phyloP scores from a whole-genome alignment of 2,888 invertebrate species.

The Nephrotoma appendiculata region DNA sequence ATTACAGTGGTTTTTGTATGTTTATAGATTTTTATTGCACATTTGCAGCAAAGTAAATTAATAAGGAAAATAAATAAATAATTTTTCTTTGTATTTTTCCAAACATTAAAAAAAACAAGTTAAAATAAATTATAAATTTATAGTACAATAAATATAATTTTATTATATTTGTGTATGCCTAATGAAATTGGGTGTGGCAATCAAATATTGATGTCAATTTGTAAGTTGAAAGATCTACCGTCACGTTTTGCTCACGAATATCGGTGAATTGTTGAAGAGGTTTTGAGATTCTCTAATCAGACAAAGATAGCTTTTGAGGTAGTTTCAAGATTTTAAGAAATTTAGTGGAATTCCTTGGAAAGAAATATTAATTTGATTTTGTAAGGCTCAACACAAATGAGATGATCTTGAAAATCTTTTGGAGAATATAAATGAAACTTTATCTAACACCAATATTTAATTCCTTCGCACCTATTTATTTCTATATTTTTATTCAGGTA shows the following conservation, averaged over 20 bases:
- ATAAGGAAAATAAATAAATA: not conserved
- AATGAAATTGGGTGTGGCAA: not conserved
- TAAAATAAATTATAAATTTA: not conserved
- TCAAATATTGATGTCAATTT: not conserved
- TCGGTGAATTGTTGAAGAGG: too few species aligned
- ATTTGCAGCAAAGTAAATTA: slow-evolving; percentile 2
- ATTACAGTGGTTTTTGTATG: not conserved
- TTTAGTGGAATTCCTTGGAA: too few species aligned
- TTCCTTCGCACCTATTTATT: not conserved
- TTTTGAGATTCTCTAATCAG: too few species aligned
- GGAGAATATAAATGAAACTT: too few species aligned
- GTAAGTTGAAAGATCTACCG: too few species aligned
- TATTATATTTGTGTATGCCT: not conserved
- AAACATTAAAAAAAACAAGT: not conserved
- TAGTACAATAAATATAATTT: not conserved
- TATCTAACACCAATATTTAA: not conserved
- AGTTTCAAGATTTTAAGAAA: too few species aligned
- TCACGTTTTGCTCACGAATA: too few species aligned
- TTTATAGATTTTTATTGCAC: not conserved
- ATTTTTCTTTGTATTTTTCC: not conserved
- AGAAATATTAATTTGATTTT: too few species aligned
- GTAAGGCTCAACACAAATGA: too few species aligned
- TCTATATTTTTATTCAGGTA: not conserved
- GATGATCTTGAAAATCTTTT: too few species aligned
- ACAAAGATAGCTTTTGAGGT: too few species aligned